phyloP scores from a whole-genome alignment of 2,888 invertebrate genomes.

The Pristionchus exspectatus region DNA sequence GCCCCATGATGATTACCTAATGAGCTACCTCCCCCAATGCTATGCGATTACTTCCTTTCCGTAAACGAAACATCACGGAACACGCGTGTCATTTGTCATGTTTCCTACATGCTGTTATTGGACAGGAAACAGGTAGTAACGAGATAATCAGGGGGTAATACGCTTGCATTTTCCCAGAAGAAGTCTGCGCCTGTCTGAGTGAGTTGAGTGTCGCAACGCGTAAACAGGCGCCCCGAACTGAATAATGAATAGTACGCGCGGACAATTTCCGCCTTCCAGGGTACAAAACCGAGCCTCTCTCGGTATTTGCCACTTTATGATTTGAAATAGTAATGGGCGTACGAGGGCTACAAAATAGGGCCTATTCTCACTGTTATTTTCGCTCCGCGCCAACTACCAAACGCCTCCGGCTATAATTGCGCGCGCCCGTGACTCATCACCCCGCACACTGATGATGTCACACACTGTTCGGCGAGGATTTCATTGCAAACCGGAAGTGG shows the following conservation, averaged over 20 bases:
- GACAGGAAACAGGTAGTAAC: not conserved
- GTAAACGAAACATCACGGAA: not conserved
- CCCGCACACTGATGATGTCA: not conserved
- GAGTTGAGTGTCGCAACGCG: not conserved
- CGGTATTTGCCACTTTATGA: conserved; percentile 9
- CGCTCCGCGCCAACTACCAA: conserved; percentile 19
- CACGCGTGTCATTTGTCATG: not conserved
- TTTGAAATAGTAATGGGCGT: not conserved
- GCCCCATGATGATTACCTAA: too few species aligned
- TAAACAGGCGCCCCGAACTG: not conserved
- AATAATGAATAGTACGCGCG: not conserved
- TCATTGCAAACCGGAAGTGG: conserved; percentile 2
- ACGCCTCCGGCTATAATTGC: conserved; percentile 53
- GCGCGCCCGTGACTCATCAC: conserved; percentile 55
- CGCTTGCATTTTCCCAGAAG: conserved; percentile 29
- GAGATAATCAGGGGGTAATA: not conserved
- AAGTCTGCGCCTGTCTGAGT: not conserved
- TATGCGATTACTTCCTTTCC: too few species aligned
- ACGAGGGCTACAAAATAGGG: not conserved
- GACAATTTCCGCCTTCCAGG: not conserved
- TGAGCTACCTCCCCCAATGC: too few species aligned
- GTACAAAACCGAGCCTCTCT: not conserved
- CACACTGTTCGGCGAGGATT: not conserved
- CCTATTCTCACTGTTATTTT: conserved; percentile 26
- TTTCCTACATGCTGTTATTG: not conserved